These are phyloP conservation scores for Sebastes reedi DNA, from an alignment of 2,797 vertebrate genomes.

Conservation along the genomic window DNA sequence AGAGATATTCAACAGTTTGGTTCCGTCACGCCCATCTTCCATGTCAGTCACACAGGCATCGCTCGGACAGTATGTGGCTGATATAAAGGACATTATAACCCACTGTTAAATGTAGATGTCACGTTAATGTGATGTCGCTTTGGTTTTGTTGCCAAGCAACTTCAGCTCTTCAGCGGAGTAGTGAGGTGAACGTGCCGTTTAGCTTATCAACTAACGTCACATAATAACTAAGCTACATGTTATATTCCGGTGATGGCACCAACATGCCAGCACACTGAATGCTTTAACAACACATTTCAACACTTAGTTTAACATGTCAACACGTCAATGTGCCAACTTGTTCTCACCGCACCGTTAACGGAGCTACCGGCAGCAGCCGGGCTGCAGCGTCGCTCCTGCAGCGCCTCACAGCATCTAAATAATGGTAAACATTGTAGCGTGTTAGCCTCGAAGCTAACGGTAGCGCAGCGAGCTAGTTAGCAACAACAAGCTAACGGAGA, in stretches of 20 bases:
- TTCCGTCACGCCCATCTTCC: neutral
- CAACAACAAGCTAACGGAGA: slow-evolving; percentile 62
- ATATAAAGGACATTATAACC: no score
- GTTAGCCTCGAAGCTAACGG: slow-evolving; percentile 67
- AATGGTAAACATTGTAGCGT: neutral
- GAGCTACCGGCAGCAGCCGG: no score
- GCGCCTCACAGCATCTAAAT: no score
- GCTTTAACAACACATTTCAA: no score
- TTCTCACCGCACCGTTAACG: neutral
- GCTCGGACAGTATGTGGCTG: neutral
- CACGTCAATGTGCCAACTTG: neutral
- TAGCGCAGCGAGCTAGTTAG: slow-evolving; percentile 73
- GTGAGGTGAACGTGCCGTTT: neutral
- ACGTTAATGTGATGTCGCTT: no score
- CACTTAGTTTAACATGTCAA: neutral
- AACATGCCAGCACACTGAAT: neutral
- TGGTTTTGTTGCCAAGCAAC: neutral
- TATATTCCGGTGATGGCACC: neutral
- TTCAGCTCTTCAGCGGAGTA: neutral
- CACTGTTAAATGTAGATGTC: no score
- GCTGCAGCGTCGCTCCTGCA: no score
- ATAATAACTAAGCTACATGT: neutral
- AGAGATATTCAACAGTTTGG: slow-evolving; percentile 5
- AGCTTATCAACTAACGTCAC: neutral
- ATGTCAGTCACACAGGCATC: neutral